Percentiles rank a stretch among this genome's conserved stretches.
Evolutionary conservation across 1,140 invertebrate genomes (phyloP).

Genomic region (Globodera rostochiensis): DNA sequence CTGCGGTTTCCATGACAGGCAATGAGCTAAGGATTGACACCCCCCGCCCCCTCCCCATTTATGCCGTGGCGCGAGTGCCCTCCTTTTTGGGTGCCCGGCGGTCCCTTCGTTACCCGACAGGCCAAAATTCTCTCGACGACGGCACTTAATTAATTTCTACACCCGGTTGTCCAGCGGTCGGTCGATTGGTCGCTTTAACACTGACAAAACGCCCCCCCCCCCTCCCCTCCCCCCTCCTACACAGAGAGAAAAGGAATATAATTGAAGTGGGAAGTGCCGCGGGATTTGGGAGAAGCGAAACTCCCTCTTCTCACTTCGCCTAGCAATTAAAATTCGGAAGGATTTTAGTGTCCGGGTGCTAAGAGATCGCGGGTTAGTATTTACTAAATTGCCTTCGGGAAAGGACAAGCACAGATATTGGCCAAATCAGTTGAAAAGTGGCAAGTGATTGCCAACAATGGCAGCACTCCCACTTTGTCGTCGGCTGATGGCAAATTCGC

Average conservation of each 20-base stretch:
- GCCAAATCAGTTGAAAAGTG: background rate
- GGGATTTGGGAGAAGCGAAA: background rate
- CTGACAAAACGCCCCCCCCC: background rate
- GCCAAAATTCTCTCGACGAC: constrained; percentile 1
- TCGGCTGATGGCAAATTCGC: background rate
- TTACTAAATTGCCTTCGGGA: background rate
- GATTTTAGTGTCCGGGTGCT: background rate
- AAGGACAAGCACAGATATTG: background rate
- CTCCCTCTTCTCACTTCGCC: background rate
- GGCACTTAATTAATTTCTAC: constrained; percentile 34
- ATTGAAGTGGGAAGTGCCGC: background rate
- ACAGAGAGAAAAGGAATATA: background rate
- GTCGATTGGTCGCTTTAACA: background rate
- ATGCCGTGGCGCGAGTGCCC: constrained; percentile 5
- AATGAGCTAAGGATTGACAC: background rate
- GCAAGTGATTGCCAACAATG: background rate
- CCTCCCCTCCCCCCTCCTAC: background rate
- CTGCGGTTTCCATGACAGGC: constrained; percentile 12
- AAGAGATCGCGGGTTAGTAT: background rate
- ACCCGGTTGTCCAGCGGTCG: constrained; percentile 12
- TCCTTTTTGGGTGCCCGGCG: background rate
- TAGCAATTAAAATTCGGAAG: constrained; percentile 1
- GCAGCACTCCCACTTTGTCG: too few species aligned
- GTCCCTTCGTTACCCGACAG: constrained; percentile 6
- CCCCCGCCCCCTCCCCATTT: constrained; percentile 9